These are phyloP conservation scores for Botia kubotai DNA, from an alignment of 2,797 vertebrate species.

Conservation along the genomic window DNA sequence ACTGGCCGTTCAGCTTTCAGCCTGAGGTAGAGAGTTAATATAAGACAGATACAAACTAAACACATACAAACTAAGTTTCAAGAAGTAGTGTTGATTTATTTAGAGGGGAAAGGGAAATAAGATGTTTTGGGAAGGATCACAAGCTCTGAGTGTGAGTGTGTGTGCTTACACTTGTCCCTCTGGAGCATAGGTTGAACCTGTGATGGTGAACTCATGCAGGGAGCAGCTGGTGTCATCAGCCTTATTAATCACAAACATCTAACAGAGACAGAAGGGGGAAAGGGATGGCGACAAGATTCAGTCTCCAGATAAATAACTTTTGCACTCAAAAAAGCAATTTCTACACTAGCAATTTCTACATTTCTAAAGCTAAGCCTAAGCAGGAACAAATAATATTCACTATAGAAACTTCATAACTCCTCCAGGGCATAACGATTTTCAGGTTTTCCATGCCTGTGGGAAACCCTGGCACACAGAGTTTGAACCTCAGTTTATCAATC, in stretches of 20 bases:
- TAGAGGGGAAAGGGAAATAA: not conserved
- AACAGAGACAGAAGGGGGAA: slow-evolving; percentile 39
- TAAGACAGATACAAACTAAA: slow-evolving; percentile 8
- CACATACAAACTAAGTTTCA: slow-evolving; percentile 12
- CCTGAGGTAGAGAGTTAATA: slow-evolving; percentile 71
- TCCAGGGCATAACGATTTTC: not conserved
- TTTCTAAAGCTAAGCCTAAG: not conserved
- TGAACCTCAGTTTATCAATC: not conserved
- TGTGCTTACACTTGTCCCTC: slow-evolving; percentile 93
- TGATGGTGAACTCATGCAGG: slow-evolving; percentile 92
- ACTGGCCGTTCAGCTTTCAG: slow-evolving; percentile 81
- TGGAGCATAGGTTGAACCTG: slow-evolving; percentile 92
- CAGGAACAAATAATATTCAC: not conserved
- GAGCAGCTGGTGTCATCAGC: slow-evolving; percentile 80
- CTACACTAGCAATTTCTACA: not conserved
- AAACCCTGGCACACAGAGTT: not conserved
- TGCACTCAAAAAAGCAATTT: not conserved
- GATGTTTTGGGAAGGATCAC: slow-evolving; percentile 1
- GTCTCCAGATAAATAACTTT: not conserved
- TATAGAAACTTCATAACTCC: not conserved
- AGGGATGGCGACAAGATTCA: not conserved
- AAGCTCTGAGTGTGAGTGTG: slow-evolving; percentile 37
- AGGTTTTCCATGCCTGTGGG: not conserved
- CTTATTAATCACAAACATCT: slow-evolving; percentile 95
- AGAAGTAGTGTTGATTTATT: slow-evolving; percentile 19